These are phyloP conservation scores for Pandion haliaetus DNA, from an alignment of 2,113 vertebrate species.

Conservation along the genomic window DNA sequence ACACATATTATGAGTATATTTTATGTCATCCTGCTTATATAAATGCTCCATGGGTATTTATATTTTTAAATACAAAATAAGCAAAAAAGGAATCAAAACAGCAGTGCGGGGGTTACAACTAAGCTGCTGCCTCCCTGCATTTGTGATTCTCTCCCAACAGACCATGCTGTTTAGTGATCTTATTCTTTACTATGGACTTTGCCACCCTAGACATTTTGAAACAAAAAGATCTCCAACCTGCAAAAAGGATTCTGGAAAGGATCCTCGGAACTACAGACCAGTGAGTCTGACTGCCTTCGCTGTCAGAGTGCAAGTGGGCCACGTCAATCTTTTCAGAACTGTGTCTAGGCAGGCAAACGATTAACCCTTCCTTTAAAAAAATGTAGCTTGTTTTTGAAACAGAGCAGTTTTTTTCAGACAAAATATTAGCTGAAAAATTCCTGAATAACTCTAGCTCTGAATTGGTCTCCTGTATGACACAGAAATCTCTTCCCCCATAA, in stretches of 20 bases:
- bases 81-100: background rate
- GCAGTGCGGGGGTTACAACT: background rate
- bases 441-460: background rate
- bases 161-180: background rate
- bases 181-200: background rate
- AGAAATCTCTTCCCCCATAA: background rate
- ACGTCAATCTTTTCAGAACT: background rate
- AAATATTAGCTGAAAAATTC: conserved; percentile 11
- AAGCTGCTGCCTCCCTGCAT: background rate
- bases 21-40: background rate
- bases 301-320: background rate
- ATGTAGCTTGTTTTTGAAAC: background rate
- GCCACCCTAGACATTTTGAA: background rate
- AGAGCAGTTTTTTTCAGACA: background rate
- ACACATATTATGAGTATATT: background rate
- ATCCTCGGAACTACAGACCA: background rate
- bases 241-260: background rate
- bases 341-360: background rate
- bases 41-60: background rate
- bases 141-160: background rate
- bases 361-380: background rate
- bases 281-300: background rate
- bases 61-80: background rate
- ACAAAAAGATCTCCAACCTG: background rate
- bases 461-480: background rate